phyloP scores from a whole-genome alignment of 2,888 invertebrate genomes.

The Nymphalis c-album region DNA sequence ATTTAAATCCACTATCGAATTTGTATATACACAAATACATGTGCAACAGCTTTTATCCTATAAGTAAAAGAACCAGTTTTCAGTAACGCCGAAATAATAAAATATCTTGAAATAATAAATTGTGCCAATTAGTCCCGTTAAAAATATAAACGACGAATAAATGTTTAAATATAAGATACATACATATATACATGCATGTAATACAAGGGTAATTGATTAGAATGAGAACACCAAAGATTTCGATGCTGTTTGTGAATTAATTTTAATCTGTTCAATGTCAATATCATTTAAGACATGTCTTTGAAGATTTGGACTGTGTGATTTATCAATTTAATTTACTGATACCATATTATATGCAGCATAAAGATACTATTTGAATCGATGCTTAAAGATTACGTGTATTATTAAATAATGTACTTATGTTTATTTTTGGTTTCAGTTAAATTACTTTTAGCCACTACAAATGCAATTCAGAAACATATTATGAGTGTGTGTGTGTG shows the following conservation, averaged over 20 bases:
- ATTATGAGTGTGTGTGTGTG: no score
- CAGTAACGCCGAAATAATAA: neutral
- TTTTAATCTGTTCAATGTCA: constrained; percentile 35
- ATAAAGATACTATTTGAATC: neutral
- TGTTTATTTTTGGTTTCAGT: no score
- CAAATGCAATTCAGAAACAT: no score
- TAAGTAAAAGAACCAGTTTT: neutral
- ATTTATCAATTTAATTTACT: constrained; percentile 26
- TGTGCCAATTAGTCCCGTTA: constrained; percentile 14
- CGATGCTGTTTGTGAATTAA: constrained; percentile 31
- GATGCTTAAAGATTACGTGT: no score
- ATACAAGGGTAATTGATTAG: constrained; percentile 37
- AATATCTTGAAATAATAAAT: neutral
- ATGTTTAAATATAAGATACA: constrained; percentile 29
- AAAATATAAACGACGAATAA: constrained; percentile 27
- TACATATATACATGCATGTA: constrained; percentile 18
- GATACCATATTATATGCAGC: neutral
- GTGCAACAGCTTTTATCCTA: neutral
- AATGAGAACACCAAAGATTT: constrained; percentile 22
- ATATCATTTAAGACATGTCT: constrained; percentile 34
- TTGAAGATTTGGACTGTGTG: constrained; percentile 21
- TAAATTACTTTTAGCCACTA: no score
- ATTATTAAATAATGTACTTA: no score
- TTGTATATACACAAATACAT: no score
- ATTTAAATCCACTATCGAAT: no score